Evolutionary conservation across 2,113 vertebrate genomes (phyloP).

Genomic region (Leucopsar rothschildi): DNA sequence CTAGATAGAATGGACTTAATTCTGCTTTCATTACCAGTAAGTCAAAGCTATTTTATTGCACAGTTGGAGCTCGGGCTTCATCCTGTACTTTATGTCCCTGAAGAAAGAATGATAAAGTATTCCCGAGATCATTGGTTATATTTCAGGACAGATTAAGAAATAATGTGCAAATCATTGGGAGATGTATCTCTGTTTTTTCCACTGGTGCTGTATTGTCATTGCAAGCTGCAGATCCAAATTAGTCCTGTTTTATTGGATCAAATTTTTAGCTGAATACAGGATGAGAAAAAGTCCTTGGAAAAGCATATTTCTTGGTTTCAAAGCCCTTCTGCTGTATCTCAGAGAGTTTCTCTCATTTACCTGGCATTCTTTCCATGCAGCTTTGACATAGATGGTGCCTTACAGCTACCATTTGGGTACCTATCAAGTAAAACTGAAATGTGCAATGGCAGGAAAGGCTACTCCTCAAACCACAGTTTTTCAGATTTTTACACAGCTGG

Average conservation of each 20-base stretch:
- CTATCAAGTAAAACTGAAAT: neutral
- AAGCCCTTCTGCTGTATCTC: neutral
- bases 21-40: conserved; percentile 18
- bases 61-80: neutral
- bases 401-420: neutral
- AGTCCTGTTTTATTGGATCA: neutral
- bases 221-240: neutral
- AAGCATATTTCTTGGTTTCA: neutral
- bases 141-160: neutral
- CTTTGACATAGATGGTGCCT: neutral
- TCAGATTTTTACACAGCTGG: neutral
- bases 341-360: neutral
- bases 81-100: neutral
- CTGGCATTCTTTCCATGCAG: neutral
- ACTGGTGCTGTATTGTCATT: neutral
- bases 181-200: neutral
- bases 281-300: neutral
- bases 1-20: neutral
- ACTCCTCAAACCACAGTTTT: neutral
- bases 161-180: neutral
- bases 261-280: neutral
- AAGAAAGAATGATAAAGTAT: neutral
- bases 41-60: conserved; percentile 22
- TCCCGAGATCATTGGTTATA: neutral
- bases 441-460: neutral